Evolutionary conservation across 1,140 invertebrate species (phyloP).

Genomic region (Doryteuthis pealeii): DNA sequence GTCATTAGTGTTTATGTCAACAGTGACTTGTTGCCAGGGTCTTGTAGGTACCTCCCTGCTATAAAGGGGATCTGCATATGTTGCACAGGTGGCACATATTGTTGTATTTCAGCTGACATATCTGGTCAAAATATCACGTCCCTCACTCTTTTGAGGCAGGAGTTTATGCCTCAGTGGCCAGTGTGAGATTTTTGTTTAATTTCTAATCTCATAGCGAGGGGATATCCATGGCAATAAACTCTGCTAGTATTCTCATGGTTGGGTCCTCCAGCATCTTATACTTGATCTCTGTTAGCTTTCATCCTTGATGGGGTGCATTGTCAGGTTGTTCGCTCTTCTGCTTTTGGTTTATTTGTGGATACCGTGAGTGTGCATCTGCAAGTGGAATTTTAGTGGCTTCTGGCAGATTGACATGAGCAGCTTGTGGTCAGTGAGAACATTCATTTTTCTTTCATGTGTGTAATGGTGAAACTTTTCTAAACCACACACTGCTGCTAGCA

Average conservation of each 20-base stretch:
- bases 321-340: neutral
- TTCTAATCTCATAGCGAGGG: constrained; percentile 20
- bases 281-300: too few relatives aligned
- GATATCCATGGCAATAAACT: constrained; percentile 18
- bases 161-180: too few relatives aligned
- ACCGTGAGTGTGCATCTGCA: constrained; percentile 14
- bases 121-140: neutral
- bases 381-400: constrained; percentile 15
- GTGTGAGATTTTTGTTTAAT: constrained; percentile 23
- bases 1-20: too few relatives aligned
- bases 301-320: too few relatives aligned
- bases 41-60: neutral
- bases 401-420: constrained; percentile 22
- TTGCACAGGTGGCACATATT: neutral
- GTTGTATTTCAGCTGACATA: neutral
- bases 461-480: constrained; percentile 10
- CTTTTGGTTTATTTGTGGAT: constrained; percentile 5
- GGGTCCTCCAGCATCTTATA: too few relatives aligned
- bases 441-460: constrained; percentile 25
- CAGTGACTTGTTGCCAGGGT: constrained; percentile 17
- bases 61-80: constrained; percentile 5
- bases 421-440: constrained; percentile 28
- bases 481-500: constrained; percentile 42
- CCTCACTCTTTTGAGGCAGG: constrained; percentile 1
- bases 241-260: neutral